phyloP scores from a whole-genome alignment of 2,113 vertebrate genomes.

The Chlorodrepanis virens region DNA sequence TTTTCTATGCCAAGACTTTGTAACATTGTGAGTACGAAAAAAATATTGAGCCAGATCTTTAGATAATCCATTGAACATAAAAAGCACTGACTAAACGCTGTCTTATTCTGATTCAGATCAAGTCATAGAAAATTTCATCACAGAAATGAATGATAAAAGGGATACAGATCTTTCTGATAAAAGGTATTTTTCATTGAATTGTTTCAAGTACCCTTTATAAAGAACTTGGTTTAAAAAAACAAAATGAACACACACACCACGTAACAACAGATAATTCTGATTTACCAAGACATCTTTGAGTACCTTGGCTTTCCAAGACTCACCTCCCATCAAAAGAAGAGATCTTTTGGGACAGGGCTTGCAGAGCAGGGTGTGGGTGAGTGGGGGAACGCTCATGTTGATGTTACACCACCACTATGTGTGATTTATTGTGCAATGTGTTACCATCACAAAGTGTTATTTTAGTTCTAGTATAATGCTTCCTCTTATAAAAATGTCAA shows the following conservation, averaged over 20 bases:
- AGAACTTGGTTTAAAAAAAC: background rate
- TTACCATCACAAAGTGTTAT: background rate
- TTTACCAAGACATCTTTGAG: background rate
- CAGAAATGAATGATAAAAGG: background rate
- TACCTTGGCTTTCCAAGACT: background rate
- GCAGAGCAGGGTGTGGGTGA: background rate
- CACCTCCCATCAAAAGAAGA: background rate
- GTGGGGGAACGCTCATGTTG: background rate
- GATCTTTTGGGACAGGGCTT: background rate
- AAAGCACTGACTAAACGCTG: background rate
- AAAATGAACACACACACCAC: background rate
- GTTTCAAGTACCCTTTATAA: background rate
- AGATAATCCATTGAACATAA: background rate
- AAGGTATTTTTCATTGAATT: background rate
- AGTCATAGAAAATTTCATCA: background rate
- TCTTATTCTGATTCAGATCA: background rate
- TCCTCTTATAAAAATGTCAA: constrained; percentile 57
- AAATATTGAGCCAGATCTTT: background rate
- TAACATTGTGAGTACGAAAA: background rate
- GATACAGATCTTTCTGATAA: background rate
- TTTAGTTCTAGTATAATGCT: constrained; percentile 39
- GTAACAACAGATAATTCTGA: background rate
- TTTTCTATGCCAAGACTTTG: background rate
- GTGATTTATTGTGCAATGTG: background rate
- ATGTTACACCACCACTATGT: background rate